These are phyloP conservation scores for Phoxinus phoxinus DNA, from an alignment of 2,113 vertebrate genomes.

Conservation along the genomic window DNA sequence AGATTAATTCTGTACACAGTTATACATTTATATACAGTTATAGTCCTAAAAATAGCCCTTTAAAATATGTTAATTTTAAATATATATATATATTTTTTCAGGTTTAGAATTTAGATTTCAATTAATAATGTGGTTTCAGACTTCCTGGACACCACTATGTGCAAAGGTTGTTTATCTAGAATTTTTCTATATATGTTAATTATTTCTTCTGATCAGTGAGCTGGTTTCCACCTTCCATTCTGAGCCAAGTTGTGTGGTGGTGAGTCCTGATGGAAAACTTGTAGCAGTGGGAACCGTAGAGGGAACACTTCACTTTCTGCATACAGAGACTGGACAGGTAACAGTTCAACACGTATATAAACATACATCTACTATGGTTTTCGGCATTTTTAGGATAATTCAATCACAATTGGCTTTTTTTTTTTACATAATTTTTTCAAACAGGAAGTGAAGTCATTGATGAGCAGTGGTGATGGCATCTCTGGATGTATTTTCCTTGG, in stretches of 20 bases:
- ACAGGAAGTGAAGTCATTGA: constrained; percentile 82
- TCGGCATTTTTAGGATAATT: no score
- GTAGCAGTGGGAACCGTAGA: constrained; percentile 79
- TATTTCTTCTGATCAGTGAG: constrained; percentile 62
- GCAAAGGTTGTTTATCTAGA: no score
- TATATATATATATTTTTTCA: no score
- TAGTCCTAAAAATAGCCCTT: no score
- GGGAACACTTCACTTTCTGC: constrained; percentile 80
- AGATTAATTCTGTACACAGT: neutral
- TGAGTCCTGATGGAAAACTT: constrained; percentile 71
- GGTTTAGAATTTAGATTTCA: neutral
- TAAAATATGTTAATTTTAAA: no score
- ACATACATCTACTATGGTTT: no score
- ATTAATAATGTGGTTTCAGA: no score
- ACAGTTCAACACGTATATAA: neutral
- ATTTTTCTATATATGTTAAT: no score
- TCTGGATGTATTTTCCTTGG: constrained; percentile 80
- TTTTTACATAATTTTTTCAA: neutral
- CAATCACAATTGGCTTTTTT: neutral
- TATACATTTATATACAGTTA: no score
- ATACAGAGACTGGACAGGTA: constrained; percentile 82
- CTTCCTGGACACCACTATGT: no score
- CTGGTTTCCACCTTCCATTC: constrained; percentile 71
- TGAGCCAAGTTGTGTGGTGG: constrained; percentile 74
- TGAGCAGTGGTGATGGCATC: constrained; percentile 83